Evolutionary conservation across 2,888 invertebrate species (phyloP).

Genomic region (Tenthredo amoena): DNA sequence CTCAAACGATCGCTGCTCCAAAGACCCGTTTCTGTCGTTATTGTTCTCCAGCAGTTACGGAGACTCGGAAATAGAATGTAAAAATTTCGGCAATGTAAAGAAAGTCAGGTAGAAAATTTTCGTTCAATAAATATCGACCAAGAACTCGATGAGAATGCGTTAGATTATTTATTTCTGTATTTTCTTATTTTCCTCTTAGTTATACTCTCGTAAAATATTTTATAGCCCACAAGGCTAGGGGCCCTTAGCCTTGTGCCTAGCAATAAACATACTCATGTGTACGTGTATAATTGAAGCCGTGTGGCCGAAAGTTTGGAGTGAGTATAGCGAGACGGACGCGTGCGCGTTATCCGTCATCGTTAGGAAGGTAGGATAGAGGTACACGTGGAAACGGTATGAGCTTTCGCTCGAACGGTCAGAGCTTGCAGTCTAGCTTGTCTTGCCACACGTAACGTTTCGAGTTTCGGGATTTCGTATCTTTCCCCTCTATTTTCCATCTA

Average conservation of each 20-base stretch:
- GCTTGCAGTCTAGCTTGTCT: slow-evolving; percentile 68
- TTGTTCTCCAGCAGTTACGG: neutral
- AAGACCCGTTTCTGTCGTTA: slow-evolving; percentile 20
- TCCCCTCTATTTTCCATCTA: neutral
- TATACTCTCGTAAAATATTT: neutral
- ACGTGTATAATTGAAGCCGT: neutral
- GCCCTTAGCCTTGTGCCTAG: slow-evolving; percentile 16
- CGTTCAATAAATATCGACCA: neutral
- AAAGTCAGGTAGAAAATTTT: neutral
- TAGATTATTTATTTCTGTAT: neutral
- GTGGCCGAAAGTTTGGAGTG: neutral
- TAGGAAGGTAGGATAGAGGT: slow-evolving; percentile 40
- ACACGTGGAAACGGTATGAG: slow-evolving; percentile 68
- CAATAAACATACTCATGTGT: neutral
- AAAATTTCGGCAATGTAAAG: neutral
- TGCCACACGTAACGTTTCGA: slow-evolving; percentile 56
- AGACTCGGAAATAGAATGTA: neutral
- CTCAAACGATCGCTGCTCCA: neutral
- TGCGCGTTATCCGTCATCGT: slow-evolving; percentile 63
- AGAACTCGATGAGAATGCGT: neutral
- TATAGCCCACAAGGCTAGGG: neutral
- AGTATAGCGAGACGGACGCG: slow-evolving; percentile 61
- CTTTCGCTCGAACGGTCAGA: slow-evolving; percentile 62
- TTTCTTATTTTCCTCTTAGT: neutral
- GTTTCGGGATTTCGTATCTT: neutral